Evolutionary conservation across 2,113 vertebrate species (phyloP), one percentile per base, ranked within the genome.

Genomic region (Corythornis madagascariensis): DNA sequence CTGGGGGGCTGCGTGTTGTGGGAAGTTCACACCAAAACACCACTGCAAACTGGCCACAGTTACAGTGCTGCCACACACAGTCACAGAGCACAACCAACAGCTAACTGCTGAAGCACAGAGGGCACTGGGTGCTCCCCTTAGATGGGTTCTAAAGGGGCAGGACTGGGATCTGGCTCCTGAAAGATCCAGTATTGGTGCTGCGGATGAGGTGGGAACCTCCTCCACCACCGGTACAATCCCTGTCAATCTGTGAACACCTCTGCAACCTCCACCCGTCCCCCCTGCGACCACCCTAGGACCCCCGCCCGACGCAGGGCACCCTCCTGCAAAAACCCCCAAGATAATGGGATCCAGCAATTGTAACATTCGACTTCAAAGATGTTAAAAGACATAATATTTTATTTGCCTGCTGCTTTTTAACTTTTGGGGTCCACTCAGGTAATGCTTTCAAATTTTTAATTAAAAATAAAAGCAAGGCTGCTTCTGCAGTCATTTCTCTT

Each of bases 381-480:
- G 53, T 60, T 85, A 61, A 55, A 56, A 91, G 55, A 93, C 52
- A 50, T 91, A 93, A 83, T 21, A 48, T 96, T 93, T 92, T 92
- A 95, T 96, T 92, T 96, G 84, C 87, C 87, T 88, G 87, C 82
- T 87, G 83, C 91, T 83, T 95, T 93, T 94, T 88, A 92, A 94
- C 72, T 90, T 92, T 80, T 90, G 43, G 64, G 78, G 72, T 92
- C 55, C 87, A 80, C 56, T 80, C 56, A 66, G 74, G 79, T 92
- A 89, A 88, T 60, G 60, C 75, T 92, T 94, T 94, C 82, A 77
- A 71, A 89, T 87, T 94, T 96, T 91, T 92, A 95, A 95, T 96
- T 95, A 89, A 95, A 95, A 96, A 93, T 92, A 92, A 95, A 94
- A 92, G 91, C 72, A 73, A 76, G 80, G 52, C 82, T 92, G 85